Percentiles rank a stretch among this genome's conserved stretches.
These are phyloP conservation scores for Nothura maculosa DNA, from an alignment of 2,797 vertebrate genomes.

Conservation along the genomic window DNA sequence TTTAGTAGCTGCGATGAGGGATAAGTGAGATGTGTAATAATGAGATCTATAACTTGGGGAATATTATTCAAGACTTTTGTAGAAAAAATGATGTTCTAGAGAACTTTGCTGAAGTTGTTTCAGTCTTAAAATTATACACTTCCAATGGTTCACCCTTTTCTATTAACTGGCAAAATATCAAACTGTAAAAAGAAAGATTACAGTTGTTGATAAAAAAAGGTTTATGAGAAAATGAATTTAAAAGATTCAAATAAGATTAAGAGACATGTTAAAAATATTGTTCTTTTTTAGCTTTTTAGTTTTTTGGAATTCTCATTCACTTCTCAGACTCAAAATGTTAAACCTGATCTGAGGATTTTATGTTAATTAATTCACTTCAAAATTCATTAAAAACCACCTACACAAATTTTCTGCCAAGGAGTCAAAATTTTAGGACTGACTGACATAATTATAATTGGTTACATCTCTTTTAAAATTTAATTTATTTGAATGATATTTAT, in stretches of 20 bases:
- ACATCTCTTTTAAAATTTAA: not conserved
- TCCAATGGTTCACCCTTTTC: constrained; percentile 43
- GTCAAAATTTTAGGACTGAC: not conserved
- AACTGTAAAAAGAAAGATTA: not conserved
- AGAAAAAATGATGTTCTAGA: constrained; percentile 52
- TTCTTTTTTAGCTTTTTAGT: not conserved
- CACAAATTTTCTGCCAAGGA: not conserved
- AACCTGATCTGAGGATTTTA: not conserved
- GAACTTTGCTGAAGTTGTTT: constrained; percentile 60
- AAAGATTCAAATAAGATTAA: not conserved
- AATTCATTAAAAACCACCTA: not conserved
- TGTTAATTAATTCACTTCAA: not conserved
- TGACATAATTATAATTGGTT: not conserved
- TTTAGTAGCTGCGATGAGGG: not conserved
- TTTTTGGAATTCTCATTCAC: not conserved
- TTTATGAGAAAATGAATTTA: not conserved
- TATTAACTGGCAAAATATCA: constrained; percentile 59
- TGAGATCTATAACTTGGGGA: not conserved
- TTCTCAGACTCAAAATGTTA: not conserved
- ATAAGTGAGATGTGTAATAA: constrained; percentile 10
- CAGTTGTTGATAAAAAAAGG: not conserved
- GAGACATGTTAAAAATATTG: not conserved
- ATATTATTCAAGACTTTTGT: constrained; percentile 13
- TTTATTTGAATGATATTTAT: not conserved
- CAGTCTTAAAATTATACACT: constrained; percentile 47